Conservation (phyloP, 35 echinoderm and acorn worm species). For the Holothuria glaberrima region DNA sequence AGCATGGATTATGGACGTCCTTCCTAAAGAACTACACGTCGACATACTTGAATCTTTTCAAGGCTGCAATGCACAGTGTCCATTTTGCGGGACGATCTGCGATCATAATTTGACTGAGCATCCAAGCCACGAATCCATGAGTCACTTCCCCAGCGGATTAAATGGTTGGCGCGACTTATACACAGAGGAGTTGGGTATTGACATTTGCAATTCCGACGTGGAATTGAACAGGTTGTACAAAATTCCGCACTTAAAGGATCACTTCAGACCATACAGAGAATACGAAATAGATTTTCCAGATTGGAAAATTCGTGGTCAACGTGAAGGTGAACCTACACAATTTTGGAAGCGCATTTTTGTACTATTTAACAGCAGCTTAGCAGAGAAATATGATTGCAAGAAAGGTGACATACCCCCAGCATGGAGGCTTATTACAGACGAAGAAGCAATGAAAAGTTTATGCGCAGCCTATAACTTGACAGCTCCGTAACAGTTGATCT, state of each 20-base stretch:
- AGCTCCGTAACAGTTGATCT: no score
- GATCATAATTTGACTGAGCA: background rate
- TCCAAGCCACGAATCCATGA: background rate
- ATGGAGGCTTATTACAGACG: background rate
- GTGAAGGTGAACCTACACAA: background rate
- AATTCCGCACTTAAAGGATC: no score
- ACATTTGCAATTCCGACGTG: background rate
- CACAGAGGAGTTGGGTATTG: background rate
- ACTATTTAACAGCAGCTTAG: background rate
- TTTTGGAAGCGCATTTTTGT: background rate
- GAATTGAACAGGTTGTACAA: background rate
- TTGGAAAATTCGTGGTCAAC: background rate
- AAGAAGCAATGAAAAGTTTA: background rate
- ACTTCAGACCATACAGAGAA: constrained; percentile 23
- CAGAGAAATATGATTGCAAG: background rate
- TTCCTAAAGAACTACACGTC: background rate
- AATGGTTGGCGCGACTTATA: background rate
- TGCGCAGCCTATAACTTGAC: background rate
- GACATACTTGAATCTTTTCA: background rate
- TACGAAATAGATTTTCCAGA: background rate
- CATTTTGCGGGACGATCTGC: constrained; percentile 8
- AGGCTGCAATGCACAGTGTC: constrained; percentile 10
- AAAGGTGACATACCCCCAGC: background rate
- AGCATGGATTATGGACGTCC: background rate
- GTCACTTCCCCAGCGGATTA: background rate